Evolutionary conservation across 2,113 vertebrate species (phyloP).

Genomic region (Pampusana beccarii): DNA sequence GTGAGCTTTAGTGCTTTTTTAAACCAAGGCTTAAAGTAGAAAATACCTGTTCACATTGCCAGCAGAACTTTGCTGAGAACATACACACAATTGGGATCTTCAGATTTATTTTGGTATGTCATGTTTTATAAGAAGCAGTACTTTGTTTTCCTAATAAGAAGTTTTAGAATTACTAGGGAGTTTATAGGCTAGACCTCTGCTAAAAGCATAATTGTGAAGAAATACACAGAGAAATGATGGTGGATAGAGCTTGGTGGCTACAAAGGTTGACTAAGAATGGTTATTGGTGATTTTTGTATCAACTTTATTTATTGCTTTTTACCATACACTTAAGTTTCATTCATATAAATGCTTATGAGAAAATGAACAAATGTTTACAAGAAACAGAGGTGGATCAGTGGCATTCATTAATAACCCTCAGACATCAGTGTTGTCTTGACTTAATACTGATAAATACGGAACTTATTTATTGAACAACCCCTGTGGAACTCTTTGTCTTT

Average conservation of each 20-base stretch:
- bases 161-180: neutral
- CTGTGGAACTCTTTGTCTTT: neutral
- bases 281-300: neutral
- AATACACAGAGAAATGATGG: neutral
- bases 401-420: neutral
- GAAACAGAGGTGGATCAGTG: neutral
- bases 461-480: neutral
- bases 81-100: neutral
- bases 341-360: neutral
- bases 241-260: neutral
- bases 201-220: neutral
- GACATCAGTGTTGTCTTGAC: neutral
- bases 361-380: too few species aligned
- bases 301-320: neutral
- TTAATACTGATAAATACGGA: neutral
- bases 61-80: neutral
- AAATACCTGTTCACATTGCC: neutral
- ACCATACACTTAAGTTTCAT: neutral
- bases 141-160: neutral
- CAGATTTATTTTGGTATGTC: neutral
- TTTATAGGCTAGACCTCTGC: neutral
- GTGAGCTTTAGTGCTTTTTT: neutral
- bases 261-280: neutral
- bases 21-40: fast-evolving
- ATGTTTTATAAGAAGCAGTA: neutral